phyloP scores from a whole-genome alignment of 2,888 invertebrate genomes.

The Gibbula magus region DNA sequence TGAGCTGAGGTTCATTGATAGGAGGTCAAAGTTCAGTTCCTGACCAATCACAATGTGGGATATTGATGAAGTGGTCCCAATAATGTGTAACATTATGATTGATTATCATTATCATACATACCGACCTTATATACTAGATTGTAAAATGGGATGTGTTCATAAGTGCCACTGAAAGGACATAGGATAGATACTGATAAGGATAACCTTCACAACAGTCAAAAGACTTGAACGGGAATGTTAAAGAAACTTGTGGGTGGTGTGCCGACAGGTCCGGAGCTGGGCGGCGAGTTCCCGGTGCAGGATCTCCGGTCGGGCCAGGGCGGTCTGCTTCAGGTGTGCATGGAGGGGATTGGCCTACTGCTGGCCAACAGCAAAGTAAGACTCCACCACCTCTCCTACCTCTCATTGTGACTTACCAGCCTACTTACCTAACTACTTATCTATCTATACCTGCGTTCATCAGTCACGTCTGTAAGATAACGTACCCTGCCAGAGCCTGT shows the following conservation, averaged over 20 bases:
- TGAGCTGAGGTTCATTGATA: no score
- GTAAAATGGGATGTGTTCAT: no score
- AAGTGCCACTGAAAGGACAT: no score
- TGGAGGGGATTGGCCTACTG: conserved; percentile 98
- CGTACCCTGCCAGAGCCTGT: not conserved
- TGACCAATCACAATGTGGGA: no score
- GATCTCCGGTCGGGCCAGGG: conserved; percentile 98
- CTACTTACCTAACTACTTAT: not conserved
- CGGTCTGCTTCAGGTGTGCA: conserved; percentile 94
- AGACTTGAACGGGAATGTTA: not conserved
- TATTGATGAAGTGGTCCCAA: no score
- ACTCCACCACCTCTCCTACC: not conserved
- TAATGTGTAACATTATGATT: no score
- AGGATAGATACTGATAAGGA: no score
- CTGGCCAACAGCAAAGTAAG: conserved; percentile 99
- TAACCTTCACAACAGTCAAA: no score
- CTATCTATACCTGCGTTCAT: not conserved
- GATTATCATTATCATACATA: no score
- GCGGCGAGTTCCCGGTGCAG: conserved; percentile 98
- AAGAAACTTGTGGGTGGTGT: not conserved
- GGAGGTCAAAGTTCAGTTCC: no score
- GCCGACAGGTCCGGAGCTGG: conserved; percentile 73
- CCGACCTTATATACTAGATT: no score
- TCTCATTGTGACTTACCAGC: not conserved
- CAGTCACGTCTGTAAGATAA: not conserved